A percentile compares a stretch with the other conserved stretches of the same genome.
These are phyloP conservation scores for Pithys albifrons DNA, from an alignment of 2,113 vertebrate genomes.

Conservation along the genomic window DNA sequence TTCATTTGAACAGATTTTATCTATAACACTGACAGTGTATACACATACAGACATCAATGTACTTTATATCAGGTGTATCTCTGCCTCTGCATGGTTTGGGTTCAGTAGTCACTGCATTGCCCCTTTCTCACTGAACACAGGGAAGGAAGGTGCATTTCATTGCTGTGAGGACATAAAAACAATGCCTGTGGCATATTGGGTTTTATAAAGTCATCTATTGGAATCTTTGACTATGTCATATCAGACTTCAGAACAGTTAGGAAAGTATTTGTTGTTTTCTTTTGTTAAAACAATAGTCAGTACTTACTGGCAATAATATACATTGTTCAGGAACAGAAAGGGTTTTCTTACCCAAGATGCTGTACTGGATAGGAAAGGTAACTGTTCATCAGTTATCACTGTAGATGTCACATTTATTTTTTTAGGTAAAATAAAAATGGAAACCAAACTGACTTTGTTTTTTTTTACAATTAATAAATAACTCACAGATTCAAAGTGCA, in stretches of 20 bases:
- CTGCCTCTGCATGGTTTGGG: not conserved
- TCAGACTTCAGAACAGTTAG: not conserved
- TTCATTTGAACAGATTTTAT: not conserved
- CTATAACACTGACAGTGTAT: not conserved
- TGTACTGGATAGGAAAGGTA: not conserved
- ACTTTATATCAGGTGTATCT: not conserved
- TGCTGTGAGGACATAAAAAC: not conserved
- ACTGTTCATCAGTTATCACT: not conserved
- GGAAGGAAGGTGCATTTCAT: not conserved
- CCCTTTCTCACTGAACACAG: not conserved
- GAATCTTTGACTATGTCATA: not conserved
- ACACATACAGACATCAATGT: not conserved
- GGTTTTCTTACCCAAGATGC: not conserved
- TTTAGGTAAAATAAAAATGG: not conserved
- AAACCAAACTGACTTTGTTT: not conserved
- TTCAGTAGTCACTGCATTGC: not conserved
- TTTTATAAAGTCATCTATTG: not conserved
- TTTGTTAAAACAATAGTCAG: not conserved
- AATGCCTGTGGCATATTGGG: not conserved
- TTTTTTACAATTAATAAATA: not conserved
- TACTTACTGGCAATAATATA: not conserved
- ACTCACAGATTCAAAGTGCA: not conserved
- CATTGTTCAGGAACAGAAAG: not conserved
- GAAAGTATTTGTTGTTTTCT: not conserved
- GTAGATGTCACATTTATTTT: not conserved